A percentile compares a stretch with the other conserved stretches of the same genome.
These are phyloP conservation scores for Agrilus planipennis DNA, from an alignment of 1,140 invertebrate species.

Conservation along the genomic window DNA sequence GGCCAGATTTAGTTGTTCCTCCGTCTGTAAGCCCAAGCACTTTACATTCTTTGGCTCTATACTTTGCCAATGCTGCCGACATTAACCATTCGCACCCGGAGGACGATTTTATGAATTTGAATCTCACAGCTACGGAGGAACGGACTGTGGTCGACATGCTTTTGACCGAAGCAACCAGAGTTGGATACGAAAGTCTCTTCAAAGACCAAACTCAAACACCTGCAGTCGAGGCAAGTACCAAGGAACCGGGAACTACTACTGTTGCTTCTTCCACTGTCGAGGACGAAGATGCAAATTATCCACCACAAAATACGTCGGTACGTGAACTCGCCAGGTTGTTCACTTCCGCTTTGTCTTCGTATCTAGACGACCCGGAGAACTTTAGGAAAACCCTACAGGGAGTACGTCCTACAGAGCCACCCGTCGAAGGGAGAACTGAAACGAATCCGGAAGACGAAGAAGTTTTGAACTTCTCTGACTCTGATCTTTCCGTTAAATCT, in stretches of 20 bases:
- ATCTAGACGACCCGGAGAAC: constrained; percentile 64
- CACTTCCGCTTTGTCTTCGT: constrained; percentile 65
- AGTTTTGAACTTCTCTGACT: constrained; percentile 61
- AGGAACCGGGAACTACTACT: constrained; percentile 8
- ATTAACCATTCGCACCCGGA: constrained; percentile 37
- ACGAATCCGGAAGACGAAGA: constrained; percentile 55
- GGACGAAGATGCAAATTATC: constrained; percentile 44
- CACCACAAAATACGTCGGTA: constrained; percentile 45
- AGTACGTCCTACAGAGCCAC: constrained; percentile 64
- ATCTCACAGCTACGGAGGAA: constrained; percentile 24
- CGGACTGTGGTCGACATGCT: constrained; percentile 33
- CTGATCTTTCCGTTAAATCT: too few species aligned
- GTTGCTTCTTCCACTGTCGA: constrained; percentile 31
- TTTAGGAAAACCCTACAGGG: constrained; percentile 62
- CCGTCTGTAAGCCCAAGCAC: constrained; percentile 60
- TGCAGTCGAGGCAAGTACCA: constrained; percentile 26
- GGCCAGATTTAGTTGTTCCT: constrained; percentile 49
- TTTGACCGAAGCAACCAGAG: constrained; percentile 44
- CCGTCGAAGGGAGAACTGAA: constrained; percentile 33
- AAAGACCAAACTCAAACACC: too few species aligned
- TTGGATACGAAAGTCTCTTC: constrained; percentile 47
- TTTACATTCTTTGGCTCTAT: constrained; percentile 61
- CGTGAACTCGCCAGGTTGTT: constrained; percentile 70
- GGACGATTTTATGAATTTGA: constrained; percentile 17
- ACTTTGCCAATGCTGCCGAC: constrained; percentile 58